phyloP scores from a whole-genome alignment of 2,888 invertebrate genomes.

The Himalopsyche kuldschensis region DNA sequence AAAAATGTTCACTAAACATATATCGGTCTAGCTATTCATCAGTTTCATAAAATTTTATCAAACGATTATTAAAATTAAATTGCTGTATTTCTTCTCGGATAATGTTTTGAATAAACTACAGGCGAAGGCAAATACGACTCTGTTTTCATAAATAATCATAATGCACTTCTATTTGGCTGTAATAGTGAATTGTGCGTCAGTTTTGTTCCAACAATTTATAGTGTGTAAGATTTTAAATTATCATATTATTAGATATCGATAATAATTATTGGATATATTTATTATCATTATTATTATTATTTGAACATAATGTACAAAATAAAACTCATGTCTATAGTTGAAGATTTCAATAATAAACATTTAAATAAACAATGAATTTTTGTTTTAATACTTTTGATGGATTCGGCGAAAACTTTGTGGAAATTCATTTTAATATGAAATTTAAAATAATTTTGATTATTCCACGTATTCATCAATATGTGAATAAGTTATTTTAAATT shows the following conservation, averaged over 20 bases:
- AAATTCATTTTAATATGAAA: too few relatives aligned
- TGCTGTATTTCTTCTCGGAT: constrained; percentile 4
- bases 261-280: constrained; percentile 10
- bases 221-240: constrained; percentile 23
- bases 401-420: too few relatives aligned
- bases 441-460: too few relatives aligned
- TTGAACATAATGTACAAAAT: constrained; percentile 39
- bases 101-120: not conserved
- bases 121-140: not conserved
- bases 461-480: too few relatives aligned
- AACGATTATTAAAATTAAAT: not conserved
- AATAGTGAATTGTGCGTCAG: constrained; percentile 18
- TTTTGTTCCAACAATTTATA: constrained; percentile 26
- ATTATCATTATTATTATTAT: constrained; percentile 27
- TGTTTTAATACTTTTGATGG: too few relatives aligned
- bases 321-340: constrained; percentile 37
- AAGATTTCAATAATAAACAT: constrained; percentile 38
- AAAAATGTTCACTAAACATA: constrained; percentile 1
- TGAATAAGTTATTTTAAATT: too few relatives aligned
- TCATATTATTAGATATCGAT: constrained; percentile 21
- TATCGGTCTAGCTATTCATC: not conserved
- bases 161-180: constrained; percentile 15
- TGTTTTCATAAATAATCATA: not conserved
- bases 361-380: constrained; percentile 16
- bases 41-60: not conserved